Conservation (phyloP, 2,113 vertebrate genomes). For the Oryzias curvinotus region DNA sequence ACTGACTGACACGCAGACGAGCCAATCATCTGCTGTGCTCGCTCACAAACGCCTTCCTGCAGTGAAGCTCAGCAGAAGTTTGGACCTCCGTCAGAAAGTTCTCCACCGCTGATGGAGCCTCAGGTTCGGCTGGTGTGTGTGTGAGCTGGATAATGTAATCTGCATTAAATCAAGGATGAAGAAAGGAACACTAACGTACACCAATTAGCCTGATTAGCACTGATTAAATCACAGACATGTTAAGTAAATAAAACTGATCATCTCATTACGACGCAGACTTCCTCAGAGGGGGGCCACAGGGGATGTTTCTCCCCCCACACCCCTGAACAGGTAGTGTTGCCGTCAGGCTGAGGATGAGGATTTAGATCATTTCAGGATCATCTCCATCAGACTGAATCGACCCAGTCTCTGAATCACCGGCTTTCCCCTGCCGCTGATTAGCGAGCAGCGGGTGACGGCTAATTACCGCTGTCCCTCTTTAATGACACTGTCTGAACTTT, state of each 20-base stretch:
- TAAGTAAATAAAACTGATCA: background rate
- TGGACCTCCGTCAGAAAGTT: too few species aligned
- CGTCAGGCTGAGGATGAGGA: too few species aligned
- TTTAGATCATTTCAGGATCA: too few species aligned
- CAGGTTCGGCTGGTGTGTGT: background rate
- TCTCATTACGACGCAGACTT: constrained; percentile 4
- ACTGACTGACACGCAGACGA: too few species aligned
- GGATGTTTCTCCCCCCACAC: background rate
- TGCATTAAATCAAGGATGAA: background rate
- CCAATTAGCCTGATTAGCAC: constrained; percentile 1
- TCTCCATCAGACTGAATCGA: too few species aligned
- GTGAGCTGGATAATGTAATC: background rate
- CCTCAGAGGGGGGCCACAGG: background rate
- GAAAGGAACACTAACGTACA: background rate
- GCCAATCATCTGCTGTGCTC: too few species aligned
- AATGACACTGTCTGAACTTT: constrained; percentile 40
- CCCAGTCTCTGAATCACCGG: background rate
- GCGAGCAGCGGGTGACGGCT: constrained; percentile 9
- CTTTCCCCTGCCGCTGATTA: constrained; percentile 16
- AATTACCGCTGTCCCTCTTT: constrained; percentile 31
- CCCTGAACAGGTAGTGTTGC: too few species aligned
- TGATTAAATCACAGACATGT: background rate
- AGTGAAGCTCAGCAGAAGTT: too few species aligned
- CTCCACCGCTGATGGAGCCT: too few species aligned
- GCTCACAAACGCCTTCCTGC: too few species aligned